Evolutionary conservation across 2,888 invertebrate genomes (phyloP).

Genomic region (Erebia palarica): DNA sequence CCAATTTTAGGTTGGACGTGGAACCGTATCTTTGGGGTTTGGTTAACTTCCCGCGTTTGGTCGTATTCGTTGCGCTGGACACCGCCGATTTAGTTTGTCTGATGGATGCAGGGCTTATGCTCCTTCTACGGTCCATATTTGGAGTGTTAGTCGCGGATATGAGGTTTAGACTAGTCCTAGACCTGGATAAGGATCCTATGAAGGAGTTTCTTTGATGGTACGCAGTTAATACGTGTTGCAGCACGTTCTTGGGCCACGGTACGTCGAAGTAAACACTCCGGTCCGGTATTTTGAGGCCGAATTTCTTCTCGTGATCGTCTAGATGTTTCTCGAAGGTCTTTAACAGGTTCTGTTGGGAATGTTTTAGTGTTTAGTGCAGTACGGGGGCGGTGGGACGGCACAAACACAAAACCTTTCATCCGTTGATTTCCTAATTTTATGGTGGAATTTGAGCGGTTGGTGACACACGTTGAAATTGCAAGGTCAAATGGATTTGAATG

Average conservation of each 20-base stretch:
- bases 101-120: constrained; percentile 57
- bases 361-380: constrained; percentile 43
- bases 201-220: constrained; percentile 74
- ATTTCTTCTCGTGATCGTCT: constrained; percentile 75
- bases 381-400: constrained; percentile 50
- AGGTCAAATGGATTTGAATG: background rate
- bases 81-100: constrained; percentile 59
- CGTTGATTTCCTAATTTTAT: background rate
- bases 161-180: constrained; percentile 79
- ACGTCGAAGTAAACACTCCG: constrained; percentile 59
- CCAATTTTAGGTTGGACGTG: constrained; percentile 68
- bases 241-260: constrained; percentile 74
- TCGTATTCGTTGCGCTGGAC: constrained; percentile 54
- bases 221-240: constrained; percentile 66
- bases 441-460: background rate
- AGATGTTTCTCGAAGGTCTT: constrained; percentile 66
- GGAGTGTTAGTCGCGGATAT: constrained; percentile 62
- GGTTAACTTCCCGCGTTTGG: constrained; percentile 58
- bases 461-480: constrained; percentile 13
- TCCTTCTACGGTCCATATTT: constrained; percentile 59
- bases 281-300: constrained; percentile 65
- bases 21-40: constrained; percentile 67
- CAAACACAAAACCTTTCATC: constrained; percentile 45
- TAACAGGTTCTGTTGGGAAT: constrained; percentile 63
- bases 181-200: constrained; percentile 80